Evolutionary conservation across 2,113 vertebrate genomes (phyloP).

Genomic region (Lophotis ruficrista): DNA sequence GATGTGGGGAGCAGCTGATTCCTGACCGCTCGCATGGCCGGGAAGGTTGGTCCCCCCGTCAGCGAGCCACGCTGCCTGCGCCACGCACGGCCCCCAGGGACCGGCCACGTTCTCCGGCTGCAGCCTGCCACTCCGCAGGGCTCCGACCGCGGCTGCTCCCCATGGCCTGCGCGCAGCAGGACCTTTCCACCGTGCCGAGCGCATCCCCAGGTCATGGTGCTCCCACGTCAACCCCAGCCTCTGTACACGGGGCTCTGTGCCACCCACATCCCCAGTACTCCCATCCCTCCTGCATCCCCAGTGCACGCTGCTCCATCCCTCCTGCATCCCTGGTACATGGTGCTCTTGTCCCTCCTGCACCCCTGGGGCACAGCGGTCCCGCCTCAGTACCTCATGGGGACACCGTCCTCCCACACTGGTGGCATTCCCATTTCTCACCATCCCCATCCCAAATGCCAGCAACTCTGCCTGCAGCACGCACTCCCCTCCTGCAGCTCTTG

Average conservation of each 20-base stretch:
- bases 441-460: neutral
- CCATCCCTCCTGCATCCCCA: neutral
- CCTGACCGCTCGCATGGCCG: neutral
- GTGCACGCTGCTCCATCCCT: neutral
- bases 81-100: rapidly evolving
- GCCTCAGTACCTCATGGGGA: rapidly evolving
- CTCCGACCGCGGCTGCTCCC: neutral
- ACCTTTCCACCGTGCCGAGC: rapidly evolving
- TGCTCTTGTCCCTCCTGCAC: too few relatives aligned
- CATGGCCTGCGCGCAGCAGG: rapidly evolving
- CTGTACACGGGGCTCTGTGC: neutral
- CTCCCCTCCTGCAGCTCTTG: neutral
- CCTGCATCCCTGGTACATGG: neutral
- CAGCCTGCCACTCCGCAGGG: neutral
- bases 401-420: neutral
- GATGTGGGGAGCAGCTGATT: neutral
- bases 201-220: rapidly evolving
- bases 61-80: rapidly evolving
- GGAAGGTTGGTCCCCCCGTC: neutral
- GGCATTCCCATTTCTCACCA: neutral
- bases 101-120: rapidly evolving
- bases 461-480: neutral
- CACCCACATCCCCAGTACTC: neutral
- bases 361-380: neutral
- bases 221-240: neutral